Evolutionary conservation across 2,888 invertebrate species (phyloP), one percentile per base, ranked within the genome.

Genomic region (Melinaea marsaeus): DNA sequence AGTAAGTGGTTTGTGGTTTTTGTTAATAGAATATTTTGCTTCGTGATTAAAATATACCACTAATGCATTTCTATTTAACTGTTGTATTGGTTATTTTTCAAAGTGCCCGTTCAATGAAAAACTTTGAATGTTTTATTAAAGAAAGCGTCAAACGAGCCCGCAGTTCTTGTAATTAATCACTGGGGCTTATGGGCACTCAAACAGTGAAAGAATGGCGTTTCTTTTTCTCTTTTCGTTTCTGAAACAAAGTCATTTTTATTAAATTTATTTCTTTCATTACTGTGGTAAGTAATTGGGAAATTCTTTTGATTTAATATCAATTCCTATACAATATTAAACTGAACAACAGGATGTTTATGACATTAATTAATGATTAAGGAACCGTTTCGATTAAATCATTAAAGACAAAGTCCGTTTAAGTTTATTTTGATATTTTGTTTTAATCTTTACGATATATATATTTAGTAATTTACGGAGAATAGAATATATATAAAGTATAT

Each of bases 111-210:
- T 37, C 13, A 56, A 37, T 34, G 55, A 35, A 56, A 35, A 35
- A 56, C 37, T 4, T 51, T 51, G 32, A 51, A 51, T n/a, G 51
- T 51, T 51, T 51, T 51, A 51, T 32, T 51, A 51, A 51, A 51
- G 51, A 32, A 51, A 51, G 32, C 51, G 51, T 51, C 51, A 51
- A 48, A 48, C 51, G 32, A 51, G 6, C 51, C n/a, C 51, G 32
- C 51, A 32, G 51, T 48, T 48, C 48, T 32, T 32, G 51, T 51
- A 51, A 51, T 51, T 51, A 51, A 51, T 51, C 51, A 51, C 51
- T 51, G 32, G 51, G 51, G 51, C 51, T 51, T 32, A 51, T 32
- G 22, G 51, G n/a, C 51, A 51, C 51, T 51, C 22, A 32, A 51
- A 51, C 51, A 51, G 32, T 32, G 51, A 51, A 51, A 51, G 22